Evolutionary conservation across 2,113 vertebrate genomes (phyloP), one percentile per base, ranked within the genome.

Genomic region (Dipodomys ordii): DNA sequence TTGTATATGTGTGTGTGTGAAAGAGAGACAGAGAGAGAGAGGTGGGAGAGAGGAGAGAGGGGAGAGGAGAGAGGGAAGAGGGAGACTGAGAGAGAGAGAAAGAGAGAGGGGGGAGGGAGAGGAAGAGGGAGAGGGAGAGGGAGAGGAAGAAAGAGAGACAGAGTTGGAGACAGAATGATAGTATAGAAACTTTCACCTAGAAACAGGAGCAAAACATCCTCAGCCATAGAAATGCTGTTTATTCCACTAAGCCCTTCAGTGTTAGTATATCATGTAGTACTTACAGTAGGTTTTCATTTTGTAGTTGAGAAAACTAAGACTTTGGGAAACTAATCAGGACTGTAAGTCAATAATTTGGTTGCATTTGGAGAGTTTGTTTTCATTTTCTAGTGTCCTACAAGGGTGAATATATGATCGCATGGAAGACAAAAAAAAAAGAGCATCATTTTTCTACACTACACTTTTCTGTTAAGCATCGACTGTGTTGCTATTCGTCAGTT

Each of bases 381-480:
- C 19, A 28, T 39, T 32, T 76, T 77, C 10, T n/a, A 77, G 10
- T 68, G 18, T 78, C 20, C 74, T 74, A 69, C 32, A 18, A 74
- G 67, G 87, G 19, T 68, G 91, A 90, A 69, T 6, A 53, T 49
- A 49, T 74, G 32, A 78, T 53, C 30, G 39, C 62, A 32, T 5
- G 5, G 27, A 89, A 95, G 53, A 44, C 27, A 93, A 81, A 67
- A 74, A 71, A 83, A 81, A 67, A 74, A 71, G 79, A 12, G 49
- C 2, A 13, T 32, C 76, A 1, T 13, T 90, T n/a, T 76, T 8
- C 30, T 67, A 2, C 9, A 83, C 57, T 35, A 86, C 20, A 83
- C 4, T 71, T 0, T 71, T 12, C 28, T 83, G 16, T 82, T 65
- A 46, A 35, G 5, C 39, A 60, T 65, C 83, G 81, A 82, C 6